Evolutionary conservation across 2,888 invertebrate genomes (phyloP), one percentile per base, ranked within the genome.

Genomic region (Emmelina monodactyla): DNA sequence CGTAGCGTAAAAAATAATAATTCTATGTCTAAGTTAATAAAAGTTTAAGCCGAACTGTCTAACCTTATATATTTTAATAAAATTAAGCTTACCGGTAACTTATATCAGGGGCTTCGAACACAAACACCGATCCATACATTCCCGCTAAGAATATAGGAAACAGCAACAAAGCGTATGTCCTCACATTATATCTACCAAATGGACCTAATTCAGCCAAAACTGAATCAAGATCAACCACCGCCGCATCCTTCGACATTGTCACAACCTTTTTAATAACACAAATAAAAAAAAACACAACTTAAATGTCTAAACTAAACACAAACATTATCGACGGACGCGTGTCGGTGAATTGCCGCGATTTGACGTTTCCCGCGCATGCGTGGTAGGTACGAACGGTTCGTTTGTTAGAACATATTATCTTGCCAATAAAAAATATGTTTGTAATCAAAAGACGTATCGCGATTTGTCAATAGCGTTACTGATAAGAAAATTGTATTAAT

Each of bases 101-200:
- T 14, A 78, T 58, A 44, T 75, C 70, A 1, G 65, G 43, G 0
- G 78, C 76, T 49, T 79, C 78, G 37, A 78, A 79, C n/a, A 78
- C 64, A 34, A 57, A 79, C 1, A 68, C 63, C 1, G 70, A 65
- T 28, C 72, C 78, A 35, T 58, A 78, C 64, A 78, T 67, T 52
- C 76, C 78, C 42, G 78, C 71, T 52, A 78, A 60, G 53, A 55
- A 75, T 22, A 76, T 69, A 1, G 78, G 78, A 30, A 73, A 70
- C 14, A 79, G 43, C 1, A 71, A 47, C 9, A 79, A 47, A 0
- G 68, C 67, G 61, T 75, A 79, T 38, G 76, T 78, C 40, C 75
- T 45, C 10, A 79, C 47, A 29, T 78, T 76, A 41, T 65, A 79
- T 38, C 47, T 70, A 3, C 79, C 78, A 42, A 78, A 78, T 2